These are phyloP conservation scores for Heliconius hermathena DNA, from an alignment of 1,140 invertebrate species.

Conservation along the genomic window DNA sequence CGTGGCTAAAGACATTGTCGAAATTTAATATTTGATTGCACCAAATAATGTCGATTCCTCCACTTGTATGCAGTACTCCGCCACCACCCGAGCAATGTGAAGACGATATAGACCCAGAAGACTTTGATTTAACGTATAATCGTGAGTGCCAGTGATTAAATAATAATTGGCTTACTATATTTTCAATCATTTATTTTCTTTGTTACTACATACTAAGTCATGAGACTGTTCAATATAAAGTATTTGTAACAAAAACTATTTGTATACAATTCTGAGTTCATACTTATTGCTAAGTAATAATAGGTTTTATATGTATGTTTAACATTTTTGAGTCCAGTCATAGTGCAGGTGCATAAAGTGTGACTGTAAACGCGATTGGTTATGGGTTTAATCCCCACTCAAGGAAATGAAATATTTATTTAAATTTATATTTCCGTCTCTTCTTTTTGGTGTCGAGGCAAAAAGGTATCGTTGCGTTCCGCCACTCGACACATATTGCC, in stretches of 20 bases:
- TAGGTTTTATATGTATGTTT: background rate
- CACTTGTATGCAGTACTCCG: slow-evolving; percentile 79
- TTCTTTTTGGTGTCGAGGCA: too few relatives aligned
- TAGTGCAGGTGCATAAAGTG: too few relatives aligned
- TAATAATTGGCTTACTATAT: background rate
- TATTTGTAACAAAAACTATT: background rate
- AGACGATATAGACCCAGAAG: slow-evolving; percentile 75
- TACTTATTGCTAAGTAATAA: background rate
- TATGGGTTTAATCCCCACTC: too few relatives aligned
- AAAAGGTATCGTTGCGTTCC: too few relatives aligned
- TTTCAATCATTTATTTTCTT: background rate
- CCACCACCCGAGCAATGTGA: slow-evolving; percentile 79
- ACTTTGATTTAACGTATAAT: slow-evolving; percentile 74
- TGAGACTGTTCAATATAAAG: background rate
- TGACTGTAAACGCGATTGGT: too few relatives aligned
- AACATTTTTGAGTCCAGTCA: background rate
- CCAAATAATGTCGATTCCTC: slow-evolving; percentile 76
- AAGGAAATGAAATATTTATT: too few relatives aligned
- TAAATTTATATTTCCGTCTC: too few relatives aligned
- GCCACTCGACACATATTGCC: too few relatives aligned
- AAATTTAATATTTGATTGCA: slow-evolving; percentile 1
- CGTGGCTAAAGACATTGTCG: background rate
- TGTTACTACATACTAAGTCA: slow-evolving; percentile 9
- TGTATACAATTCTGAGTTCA: background rate
- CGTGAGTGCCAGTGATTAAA: slow-evolving; percentile 55